phyloP scores from a whole-genome alignment of 2,113 vertebrate species.

The Clarias batrachus region DNA sequence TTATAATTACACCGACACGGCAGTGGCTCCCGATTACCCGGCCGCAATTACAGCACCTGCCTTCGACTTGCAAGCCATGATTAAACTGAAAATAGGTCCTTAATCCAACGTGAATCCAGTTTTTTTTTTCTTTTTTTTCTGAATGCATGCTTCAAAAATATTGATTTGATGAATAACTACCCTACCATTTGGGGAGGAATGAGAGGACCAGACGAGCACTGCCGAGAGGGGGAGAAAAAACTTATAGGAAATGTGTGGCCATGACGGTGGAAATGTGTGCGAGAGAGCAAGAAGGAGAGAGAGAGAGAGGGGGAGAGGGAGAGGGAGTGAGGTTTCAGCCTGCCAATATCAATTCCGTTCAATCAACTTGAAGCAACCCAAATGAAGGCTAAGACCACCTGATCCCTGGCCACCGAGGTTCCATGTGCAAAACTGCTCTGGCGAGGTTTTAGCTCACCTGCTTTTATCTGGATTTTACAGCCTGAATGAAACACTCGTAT shows the following conservation, averaged over 20 bases:
- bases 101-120: slow-evolving; percentile 29
- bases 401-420: not conserved
- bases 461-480: not conserved
- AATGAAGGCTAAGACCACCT: slow-evolving; percentile 21
- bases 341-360: slow-evolving; percentile 31
- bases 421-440: not conserved
- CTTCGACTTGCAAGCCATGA: slow-evolving; percentile 7
- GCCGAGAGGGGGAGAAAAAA: not conserved
- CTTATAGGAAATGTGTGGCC: not conserved
- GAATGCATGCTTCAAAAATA: not conserved
- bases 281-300: not conserved
- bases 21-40: slow-evolving; percentile 19
- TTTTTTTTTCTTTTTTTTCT: not conserved
- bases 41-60: slow-evolving; percentile 30
- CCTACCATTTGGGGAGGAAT: not conserved
- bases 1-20: slow-evolving; percentile 32
- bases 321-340: not conserved
- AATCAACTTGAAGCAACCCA: slow-evolving; percentile 21
- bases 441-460: not conserved
- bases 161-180: slow-evolving; percentile 17
- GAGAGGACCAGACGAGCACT: not conserved
- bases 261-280: not conserved
- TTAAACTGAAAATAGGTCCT: slow-evolving; percentile 15
- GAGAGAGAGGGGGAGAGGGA: not conserved
- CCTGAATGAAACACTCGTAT: not conserved